phyloP scores from a whole-genome alignment of 2,797 vertebrate species.

The Esox masquinongy region DNA sequence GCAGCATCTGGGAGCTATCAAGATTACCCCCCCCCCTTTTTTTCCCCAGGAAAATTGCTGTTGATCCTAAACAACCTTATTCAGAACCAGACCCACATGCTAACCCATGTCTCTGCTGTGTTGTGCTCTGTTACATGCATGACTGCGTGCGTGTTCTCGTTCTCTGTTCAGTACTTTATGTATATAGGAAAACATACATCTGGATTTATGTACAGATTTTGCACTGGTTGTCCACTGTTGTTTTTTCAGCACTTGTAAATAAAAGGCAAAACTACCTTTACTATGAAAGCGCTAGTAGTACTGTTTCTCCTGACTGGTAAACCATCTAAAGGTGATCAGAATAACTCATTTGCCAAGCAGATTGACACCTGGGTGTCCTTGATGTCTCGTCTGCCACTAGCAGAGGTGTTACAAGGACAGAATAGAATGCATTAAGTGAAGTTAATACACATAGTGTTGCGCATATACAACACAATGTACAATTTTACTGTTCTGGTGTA shows the following conservation, averaged over 20 bases:
- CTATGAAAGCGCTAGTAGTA: slow-evolving; percentile 2
- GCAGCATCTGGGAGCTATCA: slow-evolving; percentile 39
- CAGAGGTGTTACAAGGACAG: no score
- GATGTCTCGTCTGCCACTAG: no score
- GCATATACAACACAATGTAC: no score
- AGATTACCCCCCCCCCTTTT: slow-evolving; percentile 15
- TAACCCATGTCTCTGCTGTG: slow-evolving; percentile 61
- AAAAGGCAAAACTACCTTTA: slow-evolving; percentile 49
- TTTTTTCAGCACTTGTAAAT: slow-evolving; percentile 80
- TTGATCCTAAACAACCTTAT: slow-evolving; percentile 12
- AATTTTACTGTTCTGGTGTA: no score
- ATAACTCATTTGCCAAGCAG: no score
- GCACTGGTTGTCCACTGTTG: slow-evolving; percentile 71
- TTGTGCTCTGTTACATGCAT: slow-evolving; percentile 76
- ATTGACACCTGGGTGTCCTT: no score
- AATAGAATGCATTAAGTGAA: no score
- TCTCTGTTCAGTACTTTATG: slow-evolving; percentile 66
- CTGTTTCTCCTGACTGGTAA: neutral
- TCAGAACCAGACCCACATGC: slow-evolving; percentile 43
- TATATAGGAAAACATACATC: slow-evolving; percentile 68
- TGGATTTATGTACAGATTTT: slow-evolving; percentile 81
- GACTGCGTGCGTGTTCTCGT: slow-evolving; percentile 56
- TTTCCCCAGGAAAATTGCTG: slow-evolving; percentile 25
- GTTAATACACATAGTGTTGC: no score
- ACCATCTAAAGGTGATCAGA: neutral